These are phyloP conservation scores for Camponotus fellah DNA, from an alignment of 2,888 invertebrate species.

Conservation along the genomic window DNA sequence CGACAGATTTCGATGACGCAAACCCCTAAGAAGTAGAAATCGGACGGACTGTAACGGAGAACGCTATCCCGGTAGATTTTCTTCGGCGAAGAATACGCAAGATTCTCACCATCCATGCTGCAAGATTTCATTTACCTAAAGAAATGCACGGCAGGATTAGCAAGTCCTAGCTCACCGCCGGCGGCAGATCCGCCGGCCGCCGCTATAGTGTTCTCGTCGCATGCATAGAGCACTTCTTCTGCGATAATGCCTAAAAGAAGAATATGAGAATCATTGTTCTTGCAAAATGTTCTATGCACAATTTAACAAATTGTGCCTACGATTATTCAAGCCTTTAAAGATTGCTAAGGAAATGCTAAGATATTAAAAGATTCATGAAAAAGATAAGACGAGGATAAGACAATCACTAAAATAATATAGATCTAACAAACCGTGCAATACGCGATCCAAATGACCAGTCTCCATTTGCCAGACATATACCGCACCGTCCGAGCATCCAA, in stretches of 20 bases:
- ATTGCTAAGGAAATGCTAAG: neutral
- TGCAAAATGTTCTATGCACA: neutral
- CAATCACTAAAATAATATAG: neutral
- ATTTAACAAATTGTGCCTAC: neutral
- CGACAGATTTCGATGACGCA: slow-evolving; percentile 96
- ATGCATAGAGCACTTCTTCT: slow-evolving; percentile 98
- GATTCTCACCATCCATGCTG: slow-evolving; percentile 59
- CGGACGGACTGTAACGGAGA: slow-evolving; percentile 44
- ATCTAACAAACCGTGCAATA: slow-evolving; percentile 91
- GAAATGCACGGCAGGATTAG: slow-evolving; percentile 98
- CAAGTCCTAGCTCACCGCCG: slow-evolving; percentile 91
- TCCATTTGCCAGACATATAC: slow-evolving; percentile 99
- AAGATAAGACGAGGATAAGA: neutral
- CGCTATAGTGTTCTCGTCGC: slow-evolving; percentile 93
- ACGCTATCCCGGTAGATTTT: slow-evolving; percentile 34
- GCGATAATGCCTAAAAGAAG: slow-evolving; percentile 92
- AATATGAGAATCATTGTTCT: neutral
- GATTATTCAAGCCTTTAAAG: neutral
- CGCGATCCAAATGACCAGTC: slow-evolving; percentile 98
- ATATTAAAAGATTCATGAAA: slow-evolving; percentile 9
- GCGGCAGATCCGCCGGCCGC: slow-evolving; percentile 87
- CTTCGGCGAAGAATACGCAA: slow-evolving; percentile 46
- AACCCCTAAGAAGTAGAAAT: slow-evolving; percentile 88
- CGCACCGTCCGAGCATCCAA: slow-evolving; percentile 98
- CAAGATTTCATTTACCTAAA: slow-evolving; percentile 88